phyloP scores from a whole-genome alignment of 2,888 invertebrate genomes.

The Nemurella pictetii region DNA sequence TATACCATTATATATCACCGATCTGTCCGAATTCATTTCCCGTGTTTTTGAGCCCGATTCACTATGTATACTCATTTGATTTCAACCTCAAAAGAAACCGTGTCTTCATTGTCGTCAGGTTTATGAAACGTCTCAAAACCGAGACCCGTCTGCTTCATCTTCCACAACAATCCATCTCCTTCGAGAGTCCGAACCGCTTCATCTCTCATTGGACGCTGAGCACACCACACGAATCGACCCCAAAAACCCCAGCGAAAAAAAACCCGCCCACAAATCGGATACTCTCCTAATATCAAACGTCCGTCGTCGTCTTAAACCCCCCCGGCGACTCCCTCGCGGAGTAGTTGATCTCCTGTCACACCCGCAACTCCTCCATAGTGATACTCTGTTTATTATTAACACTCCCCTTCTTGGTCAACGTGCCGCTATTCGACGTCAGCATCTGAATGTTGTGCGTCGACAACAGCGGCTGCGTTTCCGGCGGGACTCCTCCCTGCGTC shows the following conservation, averaged over 20 bases:
- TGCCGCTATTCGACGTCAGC: constrained; percentile 63
- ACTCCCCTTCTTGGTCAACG: constrained; percentile 75
- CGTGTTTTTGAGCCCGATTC: background rate
- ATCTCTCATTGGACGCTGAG: no score
- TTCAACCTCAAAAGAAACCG: no score
- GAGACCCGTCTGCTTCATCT: no score
- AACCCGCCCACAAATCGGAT: background rate
- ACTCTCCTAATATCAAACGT: constrained; percentile 33
- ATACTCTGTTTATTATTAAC: constrained; percentile 53
- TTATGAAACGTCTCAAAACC: no score
- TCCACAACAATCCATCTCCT: no score
- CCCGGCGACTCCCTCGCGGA: background rate
- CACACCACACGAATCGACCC: no score
- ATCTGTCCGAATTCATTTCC: background rate
- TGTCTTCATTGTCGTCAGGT: no score
- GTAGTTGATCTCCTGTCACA: constrained; percentile 62
- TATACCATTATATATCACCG: background rate
- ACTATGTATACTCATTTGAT: no score
- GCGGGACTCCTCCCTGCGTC: constrained; percentile 55
- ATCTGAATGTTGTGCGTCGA: constrained; percentile 63
- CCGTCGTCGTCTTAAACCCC: constrained; percentile 21
- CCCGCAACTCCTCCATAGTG: constrained; percentile 79
- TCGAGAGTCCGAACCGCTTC: no score
- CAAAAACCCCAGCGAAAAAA: background rate
- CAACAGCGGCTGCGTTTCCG: constrained; percentile 61